A percentile compares a stretch with the other conserved stretches of the same genome.
These are phyloP conservation scores for Cephalopachus bancanus DNA, from an alignment of 2,797 vertebrate genomes.

Conservation along the genomic window DNA sequence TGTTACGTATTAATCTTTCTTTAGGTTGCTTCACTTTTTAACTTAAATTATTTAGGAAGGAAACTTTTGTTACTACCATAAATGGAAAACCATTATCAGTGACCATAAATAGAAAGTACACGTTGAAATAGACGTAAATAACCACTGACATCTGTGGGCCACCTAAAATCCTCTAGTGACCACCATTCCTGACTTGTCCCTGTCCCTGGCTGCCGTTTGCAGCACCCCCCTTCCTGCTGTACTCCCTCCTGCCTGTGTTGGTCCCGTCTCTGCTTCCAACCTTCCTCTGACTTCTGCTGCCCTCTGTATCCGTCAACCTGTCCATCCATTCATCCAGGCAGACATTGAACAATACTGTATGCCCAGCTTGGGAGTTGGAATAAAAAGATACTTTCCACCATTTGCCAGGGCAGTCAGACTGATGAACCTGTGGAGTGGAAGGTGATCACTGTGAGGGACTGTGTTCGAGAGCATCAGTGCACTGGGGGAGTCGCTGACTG, in stretches of 20 bases:
- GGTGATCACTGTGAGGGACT: not conserved
- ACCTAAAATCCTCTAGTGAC: not conserved
- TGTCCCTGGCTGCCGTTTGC: not conserved
- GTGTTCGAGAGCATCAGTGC: not conserved
- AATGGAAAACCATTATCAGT: not conserved
- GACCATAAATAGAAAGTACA: not conserved
- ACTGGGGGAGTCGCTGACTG: not conserved
- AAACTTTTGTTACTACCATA: not conserved
- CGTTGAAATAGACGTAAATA: not conserved
- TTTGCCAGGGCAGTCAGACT: not conserved
- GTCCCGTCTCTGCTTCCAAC: fast-evolving
- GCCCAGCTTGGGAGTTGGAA: not conserved
- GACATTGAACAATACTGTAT: not conserved
- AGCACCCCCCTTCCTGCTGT: not conserved
- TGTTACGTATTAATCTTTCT: not conserved
- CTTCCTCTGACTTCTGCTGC: not conserved
- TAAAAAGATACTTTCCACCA: not conserved
- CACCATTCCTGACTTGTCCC: not conserved
- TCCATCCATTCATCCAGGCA: not conserved
- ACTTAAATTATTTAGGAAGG: not conserved
- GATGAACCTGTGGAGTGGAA: not conserved
- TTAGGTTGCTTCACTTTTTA: not conserved
- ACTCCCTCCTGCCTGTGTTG: not conserved
- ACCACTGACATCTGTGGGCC: not conserved
- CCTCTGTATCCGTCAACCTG: not conserved